These are phyloP conservation scores for Spheniscus humboldti DNA, from an alignment of 2,797 vertebrate genomes.

Conservation along the genomic window DNA sequence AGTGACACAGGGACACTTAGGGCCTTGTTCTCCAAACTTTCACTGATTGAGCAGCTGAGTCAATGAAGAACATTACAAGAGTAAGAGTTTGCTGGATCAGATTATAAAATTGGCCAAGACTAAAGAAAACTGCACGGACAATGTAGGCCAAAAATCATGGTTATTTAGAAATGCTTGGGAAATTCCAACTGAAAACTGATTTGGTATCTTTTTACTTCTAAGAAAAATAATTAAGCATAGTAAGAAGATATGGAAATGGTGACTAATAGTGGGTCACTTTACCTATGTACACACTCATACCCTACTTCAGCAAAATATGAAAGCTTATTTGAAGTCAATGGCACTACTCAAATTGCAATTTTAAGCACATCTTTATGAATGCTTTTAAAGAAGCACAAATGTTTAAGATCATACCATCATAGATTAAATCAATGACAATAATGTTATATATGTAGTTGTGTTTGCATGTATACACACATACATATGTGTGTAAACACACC, in stretches of 20 bases:
- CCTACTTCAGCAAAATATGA: neutral
- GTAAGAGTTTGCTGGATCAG: neutral
- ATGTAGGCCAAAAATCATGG: neutral
- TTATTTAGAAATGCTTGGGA: slow-evolving; percentile 9
- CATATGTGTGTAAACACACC: neutral
- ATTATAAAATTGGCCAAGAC: neutral
- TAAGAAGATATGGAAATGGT: neutral
- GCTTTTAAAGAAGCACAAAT: neutral
- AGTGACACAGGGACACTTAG: neutral
- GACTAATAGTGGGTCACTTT: neutral
- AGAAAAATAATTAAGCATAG: neutral
- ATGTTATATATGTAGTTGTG: neutral
- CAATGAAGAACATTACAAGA: neutral
- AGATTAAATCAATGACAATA: neutral
- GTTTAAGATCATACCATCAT: neutral
- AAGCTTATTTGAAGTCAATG: neutral
- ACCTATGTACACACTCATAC: neutral
- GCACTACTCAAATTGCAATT: neutral
- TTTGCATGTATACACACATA: neutral
- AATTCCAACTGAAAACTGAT: neutral
- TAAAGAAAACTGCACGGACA: neutral
- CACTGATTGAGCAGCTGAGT: neutral
- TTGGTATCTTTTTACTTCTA: neutral
- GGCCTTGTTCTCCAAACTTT: neutral
- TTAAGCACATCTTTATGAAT: neutral